A percentile compares a stretch with the other conserved stretches of the same genome.
phyloP scores from a whole-genome alignment of 2,888 invertebrate species.

The Neuroscelio doddi region DNA sequence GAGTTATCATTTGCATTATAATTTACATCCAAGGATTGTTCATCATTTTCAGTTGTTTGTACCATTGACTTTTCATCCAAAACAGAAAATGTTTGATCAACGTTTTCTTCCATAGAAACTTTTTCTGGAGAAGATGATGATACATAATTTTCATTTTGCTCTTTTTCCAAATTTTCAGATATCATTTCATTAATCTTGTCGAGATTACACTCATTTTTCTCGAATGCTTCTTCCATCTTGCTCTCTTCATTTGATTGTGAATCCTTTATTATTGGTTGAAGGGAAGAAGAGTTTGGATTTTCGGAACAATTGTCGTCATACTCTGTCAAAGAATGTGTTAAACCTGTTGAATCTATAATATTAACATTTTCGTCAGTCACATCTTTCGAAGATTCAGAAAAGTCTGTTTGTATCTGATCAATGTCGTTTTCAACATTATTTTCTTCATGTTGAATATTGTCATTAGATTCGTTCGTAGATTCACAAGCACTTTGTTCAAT shows the following conservation, averaged over 20 bases:
- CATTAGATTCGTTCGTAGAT: constrained; percentile 13
- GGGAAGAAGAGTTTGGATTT: constrained; percentile 46
- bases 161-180: constrained; percentile 5
- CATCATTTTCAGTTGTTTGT: constrained; percentile 12
- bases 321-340: constrained; percentile 43
- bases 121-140: constrained; percentile 20
- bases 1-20: neutral
- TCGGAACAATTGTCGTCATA: no score
- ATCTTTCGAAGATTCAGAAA: no score
- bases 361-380: constrained; percentile 22
- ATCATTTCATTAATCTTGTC: constrained; percentile 9
- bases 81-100: neutral
- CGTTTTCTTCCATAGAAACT: no score
- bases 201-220: constrained; percentile 15
- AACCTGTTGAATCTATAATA: constrained; percentile 41
- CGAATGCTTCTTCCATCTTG: no score
- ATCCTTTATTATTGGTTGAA: no score
- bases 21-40: neutral
- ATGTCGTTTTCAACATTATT: no score
- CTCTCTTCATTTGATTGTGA: no score
- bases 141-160: constrained; percentile 21
- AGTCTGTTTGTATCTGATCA: no score
- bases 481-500: constrained; percentile 14
- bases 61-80: constrained; percentile 14
- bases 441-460: constrained; percentile 27